A percentile compares a stretch with the other conserved stretches of the same genome.
These are phyloP conservation scores for Microtus richardsoni DNA, from an alignment of 2,113 vertebrate genomes.

Conservation along the genomic window DNA sequence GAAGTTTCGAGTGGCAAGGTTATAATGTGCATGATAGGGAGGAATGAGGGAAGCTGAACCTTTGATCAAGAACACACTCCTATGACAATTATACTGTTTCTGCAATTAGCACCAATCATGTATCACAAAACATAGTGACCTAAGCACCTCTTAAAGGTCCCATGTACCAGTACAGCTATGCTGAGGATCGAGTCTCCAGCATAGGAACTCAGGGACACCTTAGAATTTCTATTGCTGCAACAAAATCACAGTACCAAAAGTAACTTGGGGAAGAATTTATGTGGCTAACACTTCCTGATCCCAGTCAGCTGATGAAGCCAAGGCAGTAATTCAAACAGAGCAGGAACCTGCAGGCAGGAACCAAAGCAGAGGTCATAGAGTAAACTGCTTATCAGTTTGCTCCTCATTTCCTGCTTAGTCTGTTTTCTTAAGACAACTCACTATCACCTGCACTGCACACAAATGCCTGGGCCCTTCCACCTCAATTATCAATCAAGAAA, in stretches of 20 bases:
- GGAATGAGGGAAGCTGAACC: no score
- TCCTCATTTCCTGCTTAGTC: background rate
- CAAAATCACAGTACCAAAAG: background rate
- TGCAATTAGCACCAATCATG: background rate
- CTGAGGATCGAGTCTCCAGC: background rate
- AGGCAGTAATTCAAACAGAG: background rate
- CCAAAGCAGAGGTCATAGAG: no score
- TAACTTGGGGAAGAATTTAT: background rate
- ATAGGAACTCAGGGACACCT: background rate
- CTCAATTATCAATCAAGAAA: background rate
- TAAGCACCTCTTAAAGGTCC: background rate
- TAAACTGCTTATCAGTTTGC: background rate
- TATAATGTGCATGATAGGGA: no score
- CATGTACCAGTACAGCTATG: background rate
- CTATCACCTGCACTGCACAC: background rate
- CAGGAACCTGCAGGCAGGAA: background rate
- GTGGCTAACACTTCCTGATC: background rate
- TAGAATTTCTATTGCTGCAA: background rate
- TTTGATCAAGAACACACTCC: background rate
- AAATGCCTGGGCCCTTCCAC: background rate
- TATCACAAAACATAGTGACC: background rate
- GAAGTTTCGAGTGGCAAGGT: background rate
- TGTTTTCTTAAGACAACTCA: background rate
- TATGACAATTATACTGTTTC: background rate
- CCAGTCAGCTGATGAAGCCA: background rate